Conservation (phyloP, 92 coral and sea anemone genomes). For the Zoanthus sansibaricus region DNA sequence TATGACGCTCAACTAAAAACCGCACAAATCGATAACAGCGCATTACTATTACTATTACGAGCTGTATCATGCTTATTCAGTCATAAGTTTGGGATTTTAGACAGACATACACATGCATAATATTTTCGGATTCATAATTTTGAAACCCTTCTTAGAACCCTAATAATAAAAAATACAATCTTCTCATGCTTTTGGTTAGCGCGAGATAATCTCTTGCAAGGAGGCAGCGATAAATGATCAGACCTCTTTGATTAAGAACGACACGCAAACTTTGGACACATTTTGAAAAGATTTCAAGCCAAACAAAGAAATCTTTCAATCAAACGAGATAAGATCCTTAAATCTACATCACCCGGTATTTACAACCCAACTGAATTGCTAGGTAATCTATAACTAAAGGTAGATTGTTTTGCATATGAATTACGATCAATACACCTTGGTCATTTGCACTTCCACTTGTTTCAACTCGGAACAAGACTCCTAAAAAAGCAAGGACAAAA, state of each 20-base stretch:
- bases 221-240: too few species aligned
- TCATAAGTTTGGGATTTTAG: background rate
- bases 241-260: background rate
- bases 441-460: background rate
- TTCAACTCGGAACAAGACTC: background rate
- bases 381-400: background rate
- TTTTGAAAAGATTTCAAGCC: background rate
- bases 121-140: background rate
- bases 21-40: background rate
- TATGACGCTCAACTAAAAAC: background rate
- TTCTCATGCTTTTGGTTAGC: background rate
- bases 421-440: background rate
- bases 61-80: conserved; percentile 22
- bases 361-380: background rate
- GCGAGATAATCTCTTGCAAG: background rate
- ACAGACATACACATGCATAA: background rate
- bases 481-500: background rate
- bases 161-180: background rate
- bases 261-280: conserved; percentile 10
- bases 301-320: background rate
- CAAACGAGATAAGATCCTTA: background rate
- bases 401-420: background rate
- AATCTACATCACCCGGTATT: conserved; percentile 1
- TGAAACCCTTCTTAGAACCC: background rate
- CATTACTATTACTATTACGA: background rate